Evolutionary conservation across 2,888 invertebrate genomes (phyloP).

Genomic region (Callinectes sapidus): DNA sequence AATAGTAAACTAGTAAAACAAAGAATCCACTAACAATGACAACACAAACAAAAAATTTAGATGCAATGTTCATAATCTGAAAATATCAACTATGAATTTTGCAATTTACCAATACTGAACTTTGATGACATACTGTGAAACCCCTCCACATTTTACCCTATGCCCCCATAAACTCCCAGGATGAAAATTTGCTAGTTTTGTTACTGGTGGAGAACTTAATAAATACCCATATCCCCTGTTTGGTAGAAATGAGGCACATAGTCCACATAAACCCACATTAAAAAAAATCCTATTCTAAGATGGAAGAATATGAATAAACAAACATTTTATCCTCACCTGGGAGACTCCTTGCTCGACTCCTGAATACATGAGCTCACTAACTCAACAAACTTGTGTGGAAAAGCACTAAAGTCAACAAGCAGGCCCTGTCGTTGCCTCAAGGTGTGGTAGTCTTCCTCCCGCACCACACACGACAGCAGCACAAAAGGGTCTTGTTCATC

Average conservation of each 20-base stretch:
- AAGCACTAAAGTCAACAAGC: slow-evolving; percentile 67
- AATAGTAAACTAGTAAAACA: neutral
- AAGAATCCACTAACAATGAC: neutral
- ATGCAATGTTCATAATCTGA: too few relatives aligned
- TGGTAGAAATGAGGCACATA: neutral
- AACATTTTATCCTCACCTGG: slow-evolving; percentile 46
- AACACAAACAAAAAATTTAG: too few relatives aligned
- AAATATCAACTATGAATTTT: too few relatives aligned
- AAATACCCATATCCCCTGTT: too few relatives aligned
- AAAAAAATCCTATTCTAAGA: too few relatives aligned
- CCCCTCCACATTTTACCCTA: too few relatives aligned
- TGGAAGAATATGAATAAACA: neutral
- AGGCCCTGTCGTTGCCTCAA: slow-evolving; percentile 67
- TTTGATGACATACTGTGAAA: too few relatives aligned
- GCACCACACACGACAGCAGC: slow-evolving; percentile 58
- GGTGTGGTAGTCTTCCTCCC: slow-evolving; percentile 65
- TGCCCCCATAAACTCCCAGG: too few relatives aligned
- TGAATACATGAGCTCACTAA: slow-evolving; percentile 60
- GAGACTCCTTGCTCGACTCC: slow-evolving; percentile 54
- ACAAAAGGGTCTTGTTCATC: slow-evolving; percentile 65
- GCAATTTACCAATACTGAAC: too few relatives aligned
- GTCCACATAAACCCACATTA: neutral
- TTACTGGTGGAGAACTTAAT: too few relatives aligned
- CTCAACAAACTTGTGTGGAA: slow-evolving; percentile 67
- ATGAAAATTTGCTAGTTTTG: too few relatives aligned